These are phyloP conservation scores for Entomyzon cyanotis DNA, from an alignment of 2,113 vertebrate genomes.

Conservation along the genomic window DNA sequence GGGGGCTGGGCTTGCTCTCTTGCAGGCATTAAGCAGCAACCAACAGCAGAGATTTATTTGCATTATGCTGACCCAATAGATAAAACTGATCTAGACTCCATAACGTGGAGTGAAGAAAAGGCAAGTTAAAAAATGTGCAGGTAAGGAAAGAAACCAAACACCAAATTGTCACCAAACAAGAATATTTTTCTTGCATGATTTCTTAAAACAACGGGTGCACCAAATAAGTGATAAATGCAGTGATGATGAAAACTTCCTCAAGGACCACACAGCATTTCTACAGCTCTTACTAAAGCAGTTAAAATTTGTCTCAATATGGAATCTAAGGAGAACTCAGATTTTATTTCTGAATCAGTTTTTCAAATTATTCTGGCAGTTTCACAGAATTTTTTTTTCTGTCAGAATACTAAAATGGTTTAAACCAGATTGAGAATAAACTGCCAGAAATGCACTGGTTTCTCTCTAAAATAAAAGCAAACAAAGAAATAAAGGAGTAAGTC, in stretches of 20 bases:
- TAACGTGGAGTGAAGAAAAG: neutral
- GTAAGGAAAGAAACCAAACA: neutral
- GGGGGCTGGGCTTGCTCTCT: neutral
- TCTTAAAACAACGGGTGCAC: neutral
- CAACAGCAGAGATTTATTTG: neutral
- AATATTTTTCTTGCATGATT: neutral
- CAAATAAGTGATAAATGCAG: neutral
- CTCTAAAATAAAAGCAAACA: neutral
- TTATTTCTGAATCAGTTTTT: neutral
- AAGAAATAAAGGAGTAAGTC: neutral
- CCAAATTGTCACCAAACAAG: neutral
- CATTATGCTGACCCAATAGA: neutral
- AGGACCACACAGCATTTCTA: neutral
- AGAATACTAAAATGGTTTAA: neutral
- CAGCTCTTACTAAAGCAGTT: neutral
- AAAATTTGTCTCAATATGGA: neutral
- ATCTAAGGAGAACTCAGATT: neutral
- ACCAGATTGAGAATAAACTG: neutral
- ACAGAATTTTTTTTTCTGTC: neutral
- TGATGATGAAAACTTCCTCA: neutral
- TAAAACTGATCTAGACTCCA: neutral
- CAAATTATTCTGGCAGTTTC: neutral
- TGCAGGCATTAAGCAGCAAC: neutral
- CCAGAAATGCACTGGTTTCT: neutral
- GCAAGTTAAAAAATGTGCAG: neutral